Evolutionary conservation across 1,140 invertebrate genomes (phyloP).

Genomic region (Pachyrhynchus sulphureomaculatus): DNA sequence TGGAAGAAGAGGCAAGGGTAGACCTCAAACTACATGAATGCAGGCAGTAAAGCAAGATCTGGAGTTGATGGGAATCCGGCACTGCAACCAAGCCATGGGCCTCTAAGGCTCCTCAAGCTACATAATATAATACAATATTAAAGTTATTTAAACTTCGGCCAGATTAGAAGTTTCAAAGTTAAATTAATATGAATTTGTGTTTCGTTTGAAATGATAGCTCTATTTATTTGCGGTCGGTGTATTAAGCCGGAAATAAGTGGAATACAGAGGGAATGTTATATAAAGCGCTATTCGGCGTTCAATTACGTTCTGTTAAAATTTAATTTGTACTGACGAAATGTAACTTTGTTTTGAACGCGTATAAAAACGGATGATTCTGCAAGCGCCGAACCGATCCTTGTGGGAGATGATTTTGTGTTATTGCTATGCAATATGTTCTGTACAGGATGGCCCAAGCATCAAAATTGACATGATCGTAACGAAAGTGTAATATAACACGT

Average conservation of each 20-base stretch:
- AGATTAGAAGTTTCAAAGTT: too few species aligned
- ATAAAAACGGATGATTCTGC: conserved; percentile 10
- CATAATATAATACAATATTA: too few species aligned
- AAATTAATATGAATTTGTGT: conserved; percentile 27
- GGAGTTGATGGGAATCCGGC: too few species aligned
- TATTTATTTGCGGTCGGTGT: conserved; percentile 48
- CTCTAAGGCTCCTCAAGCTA: too few species aligned
- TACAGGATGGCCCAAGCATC: not conserved
- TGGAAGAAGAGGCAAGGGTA: too few species aligned
- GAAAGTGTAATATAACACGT: not conserved
- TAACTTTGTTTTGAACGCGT: conserved; percentile 49
- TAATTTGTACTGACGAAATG: conserved; percentile 51
- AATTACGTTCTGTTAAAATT: conserved; percentile 52
- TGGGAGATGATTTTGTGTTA: conserved; percentile 18
- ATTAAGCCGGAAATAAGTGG: conserved; percentile 49
- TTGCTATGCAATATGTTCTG: conserved; percentile 20
- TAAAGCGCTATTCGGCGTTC: conserved; percentile 45
- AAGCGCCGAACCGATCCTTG: conserved; percentile 16
- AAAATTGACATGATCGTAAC: too few species aligned
- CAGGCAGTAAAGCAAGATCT: too few species aligned
- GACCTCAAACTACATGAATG: too few species aligned
- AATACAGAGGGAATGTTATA: conserved; percentile 40
- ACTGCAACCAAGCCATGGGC: too few species aligned
- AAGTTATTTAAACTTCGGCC: too few species aligned
- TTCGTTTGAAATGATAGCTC: conserved; percentile 33